Percentiles rank a stretch among this genome's conserved stretches.
These are phyloP conservation scores for Lamproptera curius DNA, from an alignment of 2,888 invertebrate genomes.

Conservation along the genomic window DNA sequence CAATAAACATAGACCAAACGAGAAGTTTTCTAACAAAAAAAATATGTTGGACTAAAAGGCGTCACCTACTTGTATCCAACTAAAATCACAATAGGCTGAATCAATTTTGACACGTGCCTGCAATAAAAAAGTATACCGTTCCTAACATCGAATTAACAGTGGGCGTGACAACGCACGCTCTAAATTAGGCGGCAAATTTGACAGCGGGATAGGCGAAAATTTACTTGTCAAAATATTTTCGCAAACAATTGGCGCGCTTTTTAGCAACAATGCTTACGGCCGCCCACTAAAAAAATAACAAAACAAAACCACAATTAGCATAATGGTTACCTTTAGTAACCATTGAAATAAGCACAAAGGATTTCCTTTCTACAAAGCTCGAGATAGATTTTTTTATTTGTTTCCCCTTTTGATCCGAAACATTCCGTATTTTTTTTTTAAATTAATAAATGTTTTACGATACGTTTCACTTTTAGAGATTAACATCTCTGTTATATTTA, in stretches of 20 bases:
- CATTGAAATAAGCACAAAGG: constrained; percentile 29
- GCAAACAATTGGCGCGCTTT: constrained; percentile 65
- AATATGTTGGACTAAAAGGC: too few relatives aligned
- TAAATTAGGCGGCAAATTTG: constrained; percentile 67
- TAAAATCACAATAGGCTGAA: constrained; percentile 20
- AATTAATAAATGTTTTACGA: too few relatives aligned
- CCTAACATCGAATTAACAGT: constrained; percentile 63
- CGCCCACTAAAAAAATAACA: constrained; percentile 60
- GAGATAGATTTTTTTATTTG: neutral
- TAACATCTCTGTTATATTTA: too few relatives aligned
- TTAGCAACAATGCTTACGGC: constrained; percentile 35
- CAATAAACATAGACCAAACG: too few relatives aligned
- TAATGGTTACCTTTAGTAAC: constrained; percentile 56
- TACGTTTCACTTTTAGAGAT: too few relatives aligned
- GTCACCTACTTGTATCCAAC: constrained; percentile 4
- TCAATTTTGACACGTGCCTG: constrained; percentile 51
- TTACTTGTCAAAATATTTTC: constrained; percentile 76
- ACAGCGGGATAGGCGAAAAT: constrained; percentile 63
- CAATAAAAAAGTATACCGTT: constrained; percentile 69
- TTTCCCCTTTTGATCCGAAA: neutral
- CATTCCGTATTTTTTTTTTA: too few relatives aligned
- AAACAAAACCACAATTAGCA: constrained; percentile 78
- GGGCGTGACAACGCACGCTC: constrained; percentile 53
- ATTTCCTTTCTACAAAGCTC: neutral
- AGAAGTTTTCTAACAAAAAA: too few relatives aligned